These are phyloP conservation scores for Diarsia rubi DNA, from an alignment of 2,888 invertebrate genomes.

Conservation along the genomic window DNA sequence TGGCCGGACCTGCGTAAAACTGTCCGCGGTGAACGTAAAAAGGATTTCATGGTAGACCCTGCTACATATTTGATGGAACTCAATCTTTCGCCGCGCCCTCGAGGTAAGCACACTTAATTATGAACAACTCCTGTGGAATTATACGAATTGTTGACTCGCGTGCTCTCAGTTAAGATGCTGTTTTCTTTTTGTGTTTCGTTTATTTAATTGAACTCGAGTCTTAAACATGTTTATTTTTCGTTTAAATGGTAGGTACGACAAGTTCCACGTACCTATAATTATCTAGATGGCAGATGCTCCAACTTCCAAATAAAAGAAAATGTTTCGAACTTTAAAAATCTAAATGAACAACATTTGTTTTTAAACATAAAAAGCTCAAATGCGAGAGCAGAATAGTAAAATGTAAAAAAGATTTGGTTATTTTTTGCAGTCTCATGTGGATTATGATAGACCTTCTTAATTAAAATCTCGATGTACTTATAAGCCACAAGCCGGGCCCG, in stretches of 20 bases:
- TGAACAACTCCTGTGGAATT: slow-evolving; percentile 79
- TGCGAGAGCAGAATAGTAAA: slow-evolving; percentile 34
- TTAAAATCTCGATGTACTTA: slow-evolving; percentile 85
- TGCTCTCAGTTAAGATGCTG: slow-evolving; percentile 67
- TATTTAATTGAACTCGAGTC: slow-evolving; percentile 58
- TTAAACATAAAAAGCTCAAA: slow-evolving; percentile 36
- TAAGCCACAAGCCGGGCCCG: slow-evolving; percentile 81
- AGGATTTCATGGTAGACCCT: slow-evolving; percentile 87
- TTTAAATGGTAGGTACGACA: slow-evolving; percentile 2
- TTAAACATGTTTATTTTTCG: slow-evolving; percentile 31
- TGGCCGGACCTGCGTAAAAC: slow-evolving; percentile 83
- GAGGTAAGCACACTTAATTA: slow-evolving; percentile 84
- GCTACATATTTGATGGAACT: slow-evolving; percentile 86
- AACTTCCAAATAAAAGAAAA: slow-evolving; percentile 12
- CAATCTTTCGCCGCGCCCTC: slow-evolving; percentile 80
- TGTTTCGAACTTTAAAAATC: background rate
- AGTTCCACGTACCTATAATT: background rate
- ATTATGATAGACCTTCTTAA: slow-evolving; percentile 84
- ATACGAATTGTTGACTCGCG: slow-evolving; percentile 77
- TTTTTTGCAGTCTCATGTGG: slow-evolving; percentile 73
- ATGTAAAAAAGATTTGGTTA: slow-evolving; percentile 51
- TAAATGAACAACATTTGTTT: slow-evolving; percentile 27
- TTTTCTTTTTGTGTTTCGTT: slow-evolving; percentile 67
- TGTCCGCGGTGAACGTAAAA: slow-evolving; percentile 86
- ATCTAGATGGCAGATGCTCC: slow-evolving; percentile 23